Conservation (phyloP, 2,113 vertebrate species). For the Indicator indicator region DNA sequence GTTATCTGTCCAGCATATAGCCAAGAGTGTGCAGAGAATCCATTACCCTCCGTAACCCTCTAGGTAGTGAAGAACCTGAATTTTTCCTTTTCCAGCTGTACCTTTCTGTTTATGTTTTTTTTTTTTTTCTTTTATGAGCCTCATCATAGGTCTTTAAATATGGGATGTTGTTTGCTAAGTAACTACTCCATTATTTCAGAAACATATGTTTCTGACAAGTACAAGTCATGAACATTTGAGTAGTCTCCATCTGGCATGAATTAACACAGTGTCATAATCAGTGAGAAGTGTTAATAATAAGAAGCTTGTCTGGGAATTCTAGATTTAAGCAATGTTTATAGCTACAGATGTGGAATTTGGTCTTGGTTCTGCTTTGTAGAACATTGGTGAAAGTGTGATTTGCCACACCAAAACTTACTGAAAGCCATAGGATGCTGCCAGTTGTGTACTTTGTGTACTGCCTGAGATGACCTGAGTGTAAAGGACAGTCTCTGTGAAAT, state of each 20-base stretch:
- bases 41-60: not conserved
- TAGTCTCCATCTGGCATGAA: constrained; percentile 72
- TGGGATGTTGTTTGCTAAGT: constrained; percentile 64
- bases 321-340: constrained; percentile 39
- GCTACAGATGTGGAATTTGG: not conserved
- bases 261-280: constrained; percentile 60
- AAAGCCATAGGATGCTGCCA: not conserved
- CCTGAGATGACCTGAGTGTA: not conserved
- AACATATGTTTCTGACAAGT: constrained; percentile 69
- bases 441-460: not conserved
- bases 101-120: not conserved
- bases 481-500: not conserved
- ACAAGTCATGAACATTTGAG: constrained; percentile 69
- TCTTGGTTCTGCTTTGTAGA: not conserved
- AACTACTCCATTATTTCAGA: constrained; percentile 68
- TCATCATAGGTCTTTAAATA: constrained; percentile 68
- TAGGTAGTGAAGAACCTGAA: not conserved
- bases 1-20: not conserved
- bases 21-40: not conserved
- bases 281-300: constrained; percentile 64
- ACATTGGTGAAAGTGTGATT: not conserved
- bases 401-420: not conserved
- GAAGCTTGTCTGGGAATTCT: constrained; percentile 1
- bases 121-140: constrained; percentile 13
- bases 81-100: constrained; percentile 43